Percentiles rank a stretch among this genome's conserved stretches.
Conservation (phyloP, 1,140 invertebrate species). For the Drosophila orena region DNA sequence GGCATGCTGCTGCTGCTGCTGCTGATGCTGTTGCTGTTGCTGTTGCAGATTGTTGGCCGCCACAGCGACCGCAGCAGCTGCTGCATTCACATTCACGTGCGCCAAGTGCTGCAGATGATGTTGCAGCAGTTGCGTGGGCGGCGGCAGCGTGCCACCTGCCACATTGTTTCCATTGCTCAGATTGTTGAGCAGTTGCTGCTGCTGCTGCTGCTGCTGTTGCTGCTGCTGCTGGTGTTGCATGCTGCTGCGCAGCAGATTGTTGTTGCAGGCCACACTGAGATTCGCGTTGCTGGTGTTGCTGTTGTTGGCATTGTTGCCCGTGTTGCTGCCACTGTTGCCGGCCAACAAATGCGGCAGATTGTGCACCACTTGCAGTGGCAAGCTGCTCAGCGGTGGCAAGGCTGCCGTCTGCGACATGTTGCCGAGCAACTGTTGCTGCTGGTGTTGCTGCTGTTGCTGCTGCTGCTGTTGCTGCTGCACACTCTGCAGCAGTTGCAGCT, state of each 20-base stretch:
- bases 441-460: slow-evolving; percentile 71
- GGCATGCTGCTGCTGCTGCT: slow-evolving; percentile 55
- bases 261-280: slow-evolving; percentile 56
- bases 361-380: slow-evolving; percentile 82
- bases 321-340: slow-evolving; percentile 42
- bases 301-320: slow-evolving; percentile 25
- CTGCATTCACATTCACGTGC: slow-evolving; percentile 80
- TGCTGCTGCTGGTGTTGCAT: slow-evolving; percentile 60
- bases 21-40: slow-evolving; percentile 26
- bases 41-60: slow-evolving; percentile 74
- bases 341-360: slow-evolving; percentile 79
- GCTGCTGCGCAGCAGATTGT: slow-evolving; percentile 50
- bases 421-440: slow-evolving; percentile 71
- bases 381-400: slow-evolving; percentile 76
- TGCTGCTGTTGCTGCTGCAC: slow-evolving; percentile 32
- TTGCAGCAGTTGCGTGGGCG: slow-evolving; percentile 80
- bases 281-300: slow-evolving; percentile 52
- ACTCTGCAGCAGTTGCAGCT: slow-evolving; percentile 65
- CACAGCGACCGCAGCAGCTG: slow-evolving; percentile 69
- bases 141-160: slow-evolving; percentile 63
- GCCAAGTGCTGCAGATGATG: slow-evolving; percentile 84
- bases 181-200: slow-evolving; percentile 50
- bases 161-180: slow-evolving; percentile 56
- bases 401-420: slow-evolving; percentile 70
- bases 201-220: slow-evolving; percentile 52